A percentile compares a stretch with the other conserved stretches of the same genome.
Conservation (phyloP, 2,797 vertebrate species). For the Sebastes vulpes region DNA sequence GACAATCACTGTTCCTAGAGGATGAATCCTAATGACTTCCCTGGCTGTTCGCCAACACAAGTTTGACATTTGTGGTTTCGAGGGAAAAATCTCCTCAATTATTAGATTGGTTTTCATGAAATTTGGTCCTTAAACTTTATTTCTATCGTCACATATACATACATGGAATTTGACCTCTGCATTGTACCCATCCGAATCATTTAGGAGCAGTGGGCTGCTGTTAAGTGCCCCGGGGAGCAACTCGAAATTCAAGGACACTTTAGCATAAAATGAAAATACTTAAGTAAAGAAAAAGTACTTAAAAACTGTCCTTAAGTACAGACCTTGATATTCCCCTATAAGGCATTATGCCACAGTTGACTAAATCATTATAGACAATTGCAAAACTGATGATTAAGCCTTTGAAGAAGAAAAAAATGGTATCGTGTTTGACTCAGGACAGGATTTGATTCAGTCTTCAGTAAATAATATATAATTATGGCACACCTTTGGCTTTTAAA, state of each 20-base stretch:
- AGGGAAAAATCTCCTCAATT: background rate
- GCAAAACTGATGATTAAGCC: background rate
- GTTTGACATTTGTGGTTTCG: background rate
- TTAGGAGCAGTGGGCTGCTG: background rate
- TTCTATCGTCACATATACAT: background rate
- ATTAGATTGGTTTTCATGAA: background rate
- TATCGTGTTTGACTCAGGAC: background rate
- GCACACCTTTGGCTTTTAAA: background rate
- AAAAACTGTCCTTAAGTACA: background rate
- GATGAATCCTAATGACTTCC: background rate
- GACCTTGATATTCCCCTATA: background rate
- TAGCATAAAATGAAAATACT: background rate
- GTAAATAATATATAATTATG: constrained; percentile 1
- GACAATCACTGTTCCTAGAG: background rate
- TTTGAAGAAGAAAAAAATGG: background rate
- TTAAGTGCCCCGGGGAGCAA: no score
- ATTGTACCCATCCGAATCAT: background rate
- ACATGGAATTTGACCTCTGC: background rate
- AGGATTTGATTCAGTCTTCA: background rate
- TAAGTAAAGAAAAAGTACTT: background rate
- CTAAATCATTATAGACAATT: background rate
- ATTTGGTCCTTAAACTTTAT: no score
- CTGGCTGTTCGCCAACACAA: background rate
- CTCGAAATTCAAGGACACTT: background rate
- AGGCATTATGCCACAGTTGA: background rate